Percentiles rank a stretch among this genome's conserved stretches.
phyloP scores from a whole-genome alignment of 2,888 invertebrate genomes.

The Gryllus longicercus region DNA sequence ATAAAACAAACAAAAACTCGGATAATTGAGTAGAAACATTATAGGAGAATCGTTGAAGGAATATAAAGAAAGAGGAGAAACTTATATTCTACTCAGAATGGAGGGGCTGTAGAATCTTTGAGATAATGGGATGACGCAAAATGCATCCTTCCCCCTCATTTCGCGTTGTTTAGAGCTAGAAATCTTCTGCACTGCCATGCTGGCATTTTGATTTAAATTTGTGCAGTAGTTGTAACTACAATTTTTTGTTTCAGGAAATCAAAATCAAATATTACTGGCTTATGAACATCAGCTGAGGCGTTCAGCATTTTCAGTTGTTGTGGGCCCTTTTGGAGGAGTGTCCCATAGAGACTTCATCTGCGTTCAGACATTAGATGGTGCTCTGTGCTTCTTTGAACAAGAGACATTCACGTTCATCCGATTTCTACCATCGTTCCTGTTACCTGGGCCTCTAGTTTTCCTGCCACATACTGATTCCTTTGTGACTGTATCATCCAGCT shows the following conservation, averaged over 20 bases:
- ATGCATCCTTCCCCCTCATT: no score
- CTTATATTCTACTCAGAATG: no score
- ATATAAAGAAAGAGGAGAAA: no score
- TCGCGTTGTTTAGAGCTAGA: no score
- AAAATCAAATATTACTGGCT: constrained; percentile 59
- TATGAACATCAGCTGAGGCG: constrained; percentile 80
- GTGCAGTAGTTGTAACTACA: neutral
- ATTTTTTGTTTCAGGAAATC: constrained; percentile 57
- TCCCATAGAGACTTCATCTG: constrained; percentile 84
- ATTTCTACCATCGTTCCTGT: constrained; percentile 70
- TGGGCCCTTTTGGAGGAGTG: constrained; percentile 83
- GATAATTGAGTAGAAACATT: no score
- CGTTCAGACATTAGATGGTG: constrained; percentile 86
- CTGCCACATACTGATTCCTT: constrained; percentile 79
- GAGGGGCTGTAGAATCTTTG: no score
- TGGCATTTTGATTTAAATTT: neutral
- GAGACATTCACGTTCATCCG: constrained; percentile 84
- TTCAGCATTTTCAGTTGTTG: constrained; percentile 70
- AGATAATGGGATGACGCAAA: no score
- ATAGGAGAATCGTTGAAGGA: no score
- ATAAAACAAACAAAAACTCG: no score
- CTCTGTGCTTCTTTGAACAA: constrained; percentile 87
- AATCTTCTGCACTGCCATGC: neutral
- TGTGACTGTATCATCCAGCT: constrained; percentile 74
- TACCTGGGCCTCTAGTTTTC: constrained; percentile 84